Percentiles rank a stretch among this genome's conserved stretches.
Evolutionary conservation across 2,888 invertebrate genomes (phyloP).

Genomic region (Agrochola macilenta): DNA sequence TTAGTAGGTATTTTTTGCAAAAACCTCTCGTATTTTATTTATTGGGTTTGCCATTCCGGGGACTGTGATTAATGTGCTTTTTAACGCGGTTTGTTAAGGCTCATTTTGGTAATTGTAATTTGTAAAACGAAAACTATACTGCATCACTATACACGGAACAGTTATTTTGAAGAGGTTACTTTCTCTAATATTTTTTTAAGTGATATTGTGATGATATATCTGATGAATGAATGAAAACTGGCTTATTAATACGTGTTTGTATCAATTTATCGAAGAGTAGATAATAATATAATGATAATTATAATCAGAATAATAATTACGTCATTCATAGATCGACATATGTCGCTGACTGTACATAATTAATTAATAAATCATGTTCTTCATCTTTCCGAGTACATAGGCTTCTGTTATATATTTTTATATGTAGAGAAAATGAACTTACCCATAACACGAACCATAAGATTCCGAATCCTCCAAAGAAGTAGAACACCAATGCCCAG

Average conservation of each 20-base stretch:
- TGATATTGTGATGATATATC: no score
- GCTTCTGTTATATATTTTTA: no score
- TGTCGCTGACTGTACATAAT: no score
- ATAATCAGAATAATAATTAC: background rate
- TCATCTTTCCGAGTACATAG: no score
- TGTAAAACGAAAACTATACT: background rate
- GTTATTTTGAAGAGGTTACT: background rate
- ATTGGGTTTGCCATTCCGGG: slow-evolving; percentile 3
- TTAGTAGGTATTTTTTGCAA: slow-evolving; percentile 20
- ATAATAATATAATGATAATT: background rate
- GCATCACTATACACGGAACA: background rate
- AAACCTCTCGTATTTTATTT: slow-evolving; percentile 23
- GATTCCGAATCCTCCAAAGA: slow-evolving; percentile 90
- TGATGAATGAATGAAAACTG: background rate
- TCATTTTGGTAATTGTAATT: slow-evolving; percentile 21
- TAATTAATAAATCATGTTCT: no score
- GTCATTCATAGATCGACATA: background rate
- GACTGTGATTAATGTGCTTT: slow-evolving; percentile 28
- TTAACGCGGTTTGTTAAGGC: slow-evolving; percentile 31
- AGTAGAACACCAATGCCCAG: slow-evolving; percentile 91
- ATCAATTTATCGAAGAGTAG: background rate
- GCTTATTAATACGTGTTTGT: background rate
- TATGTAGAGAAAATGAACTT: slow-evolving; percentile 47
- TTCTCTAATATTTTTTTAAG: background rate
- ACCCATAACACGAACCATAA: slow-evolving; percentile 90